These are phyloP conservation scores for Notolepis coatsorum DNA, from an alignment of 2,797 vertebrate genomes.

Conservation along the genomic window DNA sequence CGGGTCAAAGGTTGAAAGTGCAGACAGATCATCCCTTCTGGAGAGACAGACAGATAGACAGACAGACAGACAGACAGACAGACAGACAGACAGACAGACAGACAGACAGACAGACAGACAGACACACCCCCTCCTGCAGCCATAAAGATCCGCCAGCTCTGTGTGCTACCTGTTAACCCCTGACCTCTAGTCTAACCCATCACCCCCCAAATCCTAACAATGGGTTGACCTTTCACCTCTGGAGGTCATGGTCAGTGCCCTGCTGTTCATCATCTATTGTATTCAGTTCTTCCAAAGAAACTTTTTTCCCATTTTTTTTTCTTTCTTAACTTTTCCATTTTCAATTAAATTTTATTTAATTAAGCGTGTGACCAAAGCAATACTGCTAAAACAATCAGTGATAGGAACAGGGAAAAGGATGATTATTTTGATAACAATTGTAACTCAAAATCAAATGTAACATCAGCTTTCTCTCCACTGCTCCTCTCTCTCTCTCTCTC, in stretches of 20 bases:
- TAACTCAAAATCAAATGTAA: background rate
- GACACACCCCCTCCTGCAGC: constrained; percentile 34
- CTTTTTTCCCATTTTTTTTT: constrained; percentile 3
- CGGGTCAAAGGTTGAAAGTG: background rate
- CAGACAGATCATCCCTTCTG: too few species aligned
- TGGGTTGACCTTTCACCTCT: constrained; percentile 45
- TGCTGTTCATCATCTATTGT: constrained; percentile 38
- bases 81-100: constrained; percentile 41
- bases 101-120: constrained; percentile 36
- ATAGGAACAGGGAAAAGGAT: too few species aligned
- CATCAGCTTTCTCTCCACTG: background rate
- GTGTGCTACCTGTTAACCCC: constrained; percentile 67
- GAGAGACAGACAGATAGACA: constrained; percentile 13
- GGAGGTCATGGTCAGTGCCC: constrained; percentile 57
- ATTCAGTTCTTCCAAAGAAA: constrained; percentile 5
- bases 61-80: constrained; percentile 35
- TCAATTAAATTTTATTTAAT: too few species aligned
- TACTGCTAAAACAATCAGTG: too few species aligned
- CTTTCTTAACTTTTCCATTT: too few species aligned
- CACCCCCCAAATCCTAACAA: constrained; percentile 45
- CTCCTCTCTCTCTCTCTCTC: background rate
- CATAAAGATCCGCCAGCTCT: constrained; percentile 59
- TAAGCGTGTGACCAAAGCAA: too few species aligned
- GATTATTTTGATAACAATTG: too few species aligned
- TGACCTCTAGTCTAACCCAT: constrained; percentile 35